phyloP scores from a whole-genome alignment of 2,888 invertebrate genomes.

The Alloplasta piceator region DNA sequence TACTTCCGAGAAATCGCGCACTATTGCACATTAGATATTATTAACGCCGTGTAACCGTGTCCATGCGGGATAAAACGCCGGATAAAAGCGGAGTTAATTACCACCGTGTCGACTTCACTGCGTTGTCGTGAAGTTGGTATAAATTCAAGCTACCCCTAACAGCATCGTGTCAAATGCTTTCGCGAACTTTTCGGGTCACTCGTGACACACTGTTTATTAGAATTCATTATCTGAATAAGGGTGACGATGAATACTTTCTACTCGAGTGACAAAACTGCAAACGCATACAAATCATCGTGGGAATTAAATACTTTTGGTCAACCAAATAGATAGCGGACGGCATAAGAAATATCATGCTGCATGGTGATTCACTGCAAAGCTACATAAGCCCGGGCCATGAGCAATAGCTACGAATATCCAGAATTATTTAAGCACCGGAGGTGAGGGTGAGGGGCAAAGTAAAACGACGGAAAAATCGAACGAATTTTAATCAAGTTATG shows the following conservation, averaged over 20 bases:
- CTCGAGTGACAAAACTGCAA: no score
- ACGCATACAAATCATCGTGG: no score
- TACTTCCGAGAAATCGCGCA: conserved; percentile 27
- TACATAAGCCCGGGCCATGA: neutral
- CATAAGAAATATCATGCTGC: conserved; percentile 10
- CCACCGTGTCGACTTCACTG: conserved; percentile 2
- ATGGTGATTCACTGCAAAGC: conserved; percentile 32
- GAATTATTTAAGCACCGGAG: neutral
- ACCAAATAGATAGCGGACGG: no score
- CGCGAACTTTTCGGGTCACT: no score
- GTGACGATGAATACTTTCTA: no score
- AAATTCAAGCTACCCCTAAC: no score
- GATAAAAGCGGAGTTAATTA: conserved; percentile 66
- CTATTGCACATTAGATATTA: conserved; percentile 62
- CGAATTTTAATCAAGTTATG: conserved; percentile 57
- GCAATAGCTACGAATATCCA: no score
- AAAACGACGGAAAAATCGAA: conserved; percentile 25
- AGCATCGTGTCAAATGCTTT: no score
- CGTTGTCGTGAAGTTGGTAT: no score
- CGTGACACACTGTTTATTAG: no score
- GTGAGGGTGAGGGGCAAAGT: conserved; percentile 15
- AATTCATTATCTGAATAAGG: no score
- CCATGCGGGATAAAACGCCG: conserved; percentile 55
- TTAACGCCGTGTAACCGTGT: conserved; percentile 55
- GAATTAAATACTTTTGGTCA: no score